A percentile compares a stretch with the other conserved stretches of the same genome.
These are phyloP conservation scores for Amblyopsis hoosieri DNA, from an alignment of 2,797 vertebrate genomes.

Conservation along the genomic window DNA sequence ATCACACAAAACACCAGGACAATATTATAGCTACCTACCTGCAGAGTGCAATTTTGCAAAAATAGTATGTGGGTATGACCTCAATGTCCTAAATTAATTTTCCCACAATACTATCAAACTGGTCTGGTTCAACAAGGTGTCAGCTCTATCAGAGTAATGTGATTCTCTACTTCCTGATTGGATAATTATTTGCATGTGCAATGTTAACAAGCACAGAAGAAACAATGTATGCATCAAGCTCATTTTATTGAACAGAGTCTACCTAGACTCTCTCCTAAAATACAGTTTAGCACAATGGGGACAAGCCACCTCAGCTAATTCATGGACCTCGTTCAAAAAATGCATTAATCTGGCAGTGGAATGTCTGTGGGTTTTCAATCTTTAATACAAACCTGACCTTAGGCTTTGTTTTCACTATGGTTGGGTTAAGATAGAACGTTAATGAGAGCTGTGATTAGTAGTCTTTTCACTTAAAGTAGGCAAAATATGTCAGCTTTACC, in stretches of 20 bases:
- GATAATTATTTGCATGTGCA: constrained; percentile 73
- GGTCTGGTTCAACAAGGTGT: constrained; percentile 48
- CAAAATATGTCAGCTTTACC: no score
- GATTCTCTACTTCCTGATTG: constrained; percentile 77
- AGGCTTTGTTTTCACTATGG: no score
- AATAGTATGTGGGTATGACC: constrained; percentile 27
- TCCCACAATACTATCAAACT: constrained; percentile 45
- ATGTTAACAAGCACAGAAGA: constrained; percentile 35
- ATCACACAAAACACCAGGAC: constrained; percentile 2
- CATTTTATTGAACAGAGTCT: constrained; percentile 18
- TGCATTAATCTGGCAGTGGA: background rate
- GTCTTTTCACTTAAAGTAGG: no score
- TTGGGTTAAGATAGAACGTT: no score
- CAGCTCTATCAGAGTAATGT: constrained; percentile 53
- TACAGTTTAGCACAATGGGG: background rate
- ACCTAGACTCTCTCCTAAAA: background rate
- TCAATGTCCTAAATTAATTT: background rate
- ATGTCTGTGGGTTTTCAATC: background rate
- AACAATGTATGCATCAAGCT: constrained; percentile 35
- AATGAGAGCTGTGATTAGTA: no score
- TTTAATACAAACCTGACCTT: background rate
- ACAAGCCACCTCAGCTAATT: background rate
- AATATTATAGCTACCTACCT: constrained; percentile 17
- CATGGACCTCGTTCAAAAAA: background rate
- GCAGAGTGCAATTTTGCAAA: constrained; percentile 17